Percentiles rank a stretch among this genome's conserved stretches.
These are phyloP conservation scores for Scomberomorus guttatus DNA, from an alignment of 2,797 vertebrate species.

Conservation along the genomic window DNA sequence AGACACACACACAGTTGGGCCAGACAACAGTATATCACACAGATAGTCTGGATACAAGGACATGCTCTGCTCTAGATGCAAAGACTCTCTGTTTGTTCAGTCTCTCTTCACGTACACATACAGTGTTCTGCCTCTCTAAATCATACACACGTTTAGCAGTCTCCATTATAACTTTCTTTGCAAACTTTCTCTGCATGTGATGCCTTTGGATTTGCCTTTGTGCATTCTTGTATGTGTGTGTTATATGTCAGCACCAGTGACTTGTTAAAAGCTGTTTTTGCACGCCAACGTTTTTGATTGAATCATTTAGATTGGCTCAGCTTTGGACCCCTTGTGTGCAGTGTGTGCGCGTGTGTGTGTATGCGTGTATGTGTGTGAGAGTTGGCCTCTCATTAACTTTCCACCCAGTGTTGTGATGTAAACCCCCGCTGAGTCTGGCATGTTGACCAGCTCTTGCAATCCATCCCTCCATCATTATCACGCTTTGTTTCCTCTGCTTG, in stretches of 20 bases:
- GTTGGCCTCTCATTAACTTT: constrained; percentile 75
- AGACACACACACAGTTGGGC: constrained; percentile 17
- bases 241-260: constrained; percentile 32
- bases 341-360: constrained; percentile 23
- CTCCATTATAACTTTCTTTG: constrained; percentile 49
- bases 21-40: constrained; percentile 63
- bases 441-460: constrained; percentile 68
- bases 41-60: constrained; percentile 53
- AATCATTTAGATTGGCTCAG: constrained; percentile 67
- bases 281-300: constrained; percentile 64
- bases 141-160: neutral
- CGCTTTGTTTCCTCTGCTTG: constrained; percentile 59
- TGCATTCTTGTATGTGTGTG: constrained; percentile 14
- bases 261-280: constrained; percentile 63
- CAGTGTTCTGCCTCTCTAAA: neutral
- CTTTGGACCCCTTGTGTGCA: constrained; percentile 46
- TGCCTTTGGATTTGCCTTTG: constrained; percentile 28
- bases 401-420: constrained; percentile 72
- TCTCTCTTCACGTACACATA: neutral
- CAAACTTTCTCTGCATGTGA: constrained; percentile 33
- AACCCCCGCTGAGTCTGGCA: constrained; percentile 77
- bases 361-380: constrained; percentile 8
- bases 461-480: constrained; percentile 69
- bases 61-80: too few species aligned
- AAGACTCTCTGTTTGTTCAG: too few species aligned